phyloP scores from a whole-genome alignment of 2,888 invertebrate species.

The Bursaphelenchus okinawaensis region DNA sequence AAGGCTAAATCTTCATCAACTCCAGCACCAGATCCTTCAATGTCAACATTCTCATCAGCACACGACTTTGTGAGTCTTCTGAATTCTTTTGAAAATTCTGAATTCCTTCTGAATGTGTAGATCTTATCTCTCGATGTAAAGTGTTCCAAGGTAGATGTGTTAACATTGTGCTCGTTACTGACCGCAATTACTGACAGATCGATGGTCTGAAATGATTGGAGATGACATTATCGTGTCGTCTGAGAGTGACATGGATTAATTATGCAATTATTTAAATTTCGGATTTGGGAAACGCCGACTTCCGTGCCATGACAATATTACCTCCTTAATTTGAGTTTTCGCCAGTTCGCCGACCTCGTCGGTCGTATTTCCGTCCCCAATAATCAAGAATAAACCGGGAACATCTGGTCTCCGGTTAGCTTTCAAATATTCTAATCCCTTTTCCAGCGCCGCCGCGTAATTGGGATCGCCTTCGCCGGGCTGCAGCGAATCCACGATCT shows the following conservation, averaged over 20 bases:
- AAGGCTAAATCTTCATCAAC: not conserved
- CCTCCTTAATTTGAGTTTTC: not conserved
- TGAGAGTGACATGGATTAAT: no score
- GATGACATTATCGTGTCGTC: no score
- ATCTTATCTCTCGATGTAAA: not conserved
- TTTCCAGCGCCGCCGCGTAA: constrained; percentile 35
- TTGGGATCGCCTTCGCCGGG: constrained; percentile 26
- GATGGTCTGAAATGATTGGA: not conserved
- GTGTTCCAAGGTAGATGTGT: not conserved
- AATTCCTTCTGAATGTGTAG: not conserved
- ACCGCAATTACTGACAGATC: not conserved
- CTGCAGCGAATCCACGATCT: constrained; percentile 28
- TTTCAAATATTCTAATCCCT: constrained; percentile 31
- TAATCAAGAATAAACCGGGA: constrained; percentile 34
- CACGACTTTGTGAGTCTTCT: not conserved
- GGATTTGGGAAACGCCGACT: not conserved
- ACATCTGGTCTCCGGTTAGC: constrained; percentile 27
- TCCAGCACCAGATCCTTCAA: not conserved
- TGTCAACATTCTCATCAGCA: not conserved
- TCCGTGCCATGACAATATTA: not conserved
- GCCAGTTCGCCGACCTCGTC: constrained; percentile 15
- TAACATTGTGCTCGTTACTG: not conserved
- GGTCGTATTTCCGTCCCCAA: constrained; percentile 35
- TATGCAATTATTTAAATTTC: no score
- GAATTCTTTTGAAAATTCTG: not conserved